Conservation (phyloP, 1,140 invertebrate species). For the Sminthurides bifidus region DNA sequence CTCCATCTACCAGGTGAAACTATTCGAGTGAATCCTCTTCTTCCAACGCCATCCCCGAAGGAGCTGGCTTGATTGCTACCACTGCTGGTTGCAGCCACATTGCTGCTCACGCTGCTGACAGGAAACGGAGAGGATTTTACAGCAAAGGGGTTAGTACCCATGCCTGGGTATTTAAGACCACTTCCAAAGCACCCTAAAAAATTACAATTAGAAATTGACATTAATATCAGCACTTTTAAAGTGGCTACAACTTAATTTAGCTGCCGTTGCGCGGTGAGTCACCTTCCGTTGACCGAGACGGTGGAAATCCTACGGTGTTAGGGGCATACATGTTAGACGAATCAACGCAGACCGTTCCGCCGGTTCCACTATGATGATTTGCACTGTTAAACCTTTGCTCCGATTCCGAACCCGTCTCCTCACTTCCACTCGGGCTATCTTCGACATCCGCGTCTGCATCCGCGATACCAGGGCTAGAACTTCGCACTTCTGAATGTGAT, state of each 20-base stretch:
- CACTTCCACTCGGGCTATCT: slow-evolving; percentile 18
- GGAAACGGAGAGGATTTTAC: background rate
- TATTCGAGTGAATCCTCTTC: background rate
- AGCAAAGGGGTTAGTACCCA: slow-evolving; percentile 1
- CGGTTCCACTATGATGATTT: background rate
- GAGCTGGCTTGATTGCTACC: background rate
- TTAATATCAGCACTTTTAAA: no score
- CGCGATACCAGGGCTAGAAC: slow-evolving; percentile 8
- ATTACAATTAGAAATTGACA: background rate
- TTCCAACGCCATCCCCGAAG: background rate
- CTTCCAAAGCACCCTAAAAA: background rate
- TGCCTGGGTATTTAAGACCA: background rate
- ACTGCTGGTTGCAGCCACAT: no score
- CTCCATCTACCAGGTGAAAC: background rate
- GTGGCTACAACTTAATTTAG: no score
- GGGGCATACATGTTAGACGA: slow-evolving; percentile 11
- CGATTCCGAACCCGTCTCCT: slow-evolving; percentile 8
- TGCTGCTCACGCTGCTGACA: background rate
- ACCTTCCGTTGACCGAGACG: no score
- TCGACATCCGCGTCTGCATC: slow-evolving; percentile 16
- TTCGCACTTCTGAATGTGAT: slow-evolving; percentile 18
- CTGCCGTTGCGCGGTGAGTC: no score
- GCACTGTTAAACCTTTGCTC: background rate
- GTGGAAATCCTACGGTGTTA: slow-evolving; percentile 13
- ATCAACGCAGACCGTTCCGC: no score